A percentile compares a stretch with the other conserved stretches of the same genome.
These are phyloP conservation scores for Prunella strophiata DNA, from an alignment of 2,797 vertebrate species.

Conservation along the genomic window DNA sequence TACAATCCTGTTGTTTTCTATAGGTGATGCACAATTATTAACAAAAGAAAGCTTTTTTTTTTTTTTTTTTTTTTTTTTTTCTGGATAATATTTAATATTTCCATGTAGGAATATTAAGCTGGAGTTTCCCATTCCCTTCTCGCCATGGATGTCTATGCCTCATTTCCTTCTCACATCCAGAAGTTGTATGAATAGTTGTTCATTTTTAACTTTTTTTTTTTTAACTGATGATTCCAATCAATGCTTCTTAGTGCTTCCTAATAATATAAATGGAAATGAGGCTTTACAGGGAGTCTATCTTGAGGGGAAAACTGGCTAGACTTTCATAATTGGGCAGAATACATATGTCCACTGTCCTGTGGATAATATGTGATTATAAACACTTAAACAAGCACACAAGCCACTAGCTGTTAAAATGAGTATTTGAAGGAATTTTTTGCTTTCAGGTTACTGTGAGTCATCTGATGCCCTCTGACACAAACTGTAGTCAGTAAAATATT, in stretches of 20 bases:
- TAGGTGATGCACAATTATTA: neutral
- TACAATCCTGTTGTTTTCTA: neutral
- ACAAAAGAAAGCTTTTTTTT: constrained; percentile 27
- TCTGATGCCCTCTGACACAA: neutral
- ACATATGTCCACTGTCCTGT: neutral
- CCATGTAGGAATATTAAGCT: neutral
- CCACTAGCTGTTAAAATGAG: neutral
- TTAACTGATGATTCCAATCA: constrained; percentile 35
- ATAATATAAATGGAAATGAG: constrained; percentile 35
- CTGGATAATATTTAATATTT: constrained; percentile 37
- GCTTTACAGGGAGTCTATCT: constrained; percentile 1
- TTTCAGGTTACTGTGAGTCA: neutral
- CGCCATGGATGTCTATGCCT: neutral
- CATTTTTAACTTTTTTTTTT: neutral
- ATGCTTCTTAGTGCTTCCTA: constrained; percentile 24
- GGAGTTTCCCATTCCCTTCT: constrained; percentile 19
- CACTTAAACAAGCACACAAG: neutral
- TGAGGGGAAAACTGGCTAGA: neutral
- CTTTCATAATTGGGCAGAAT: neutral
- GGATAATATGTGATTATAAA: neutral
- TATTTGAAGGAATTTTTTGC: neutral
- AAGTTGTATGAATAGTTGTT: neutral
- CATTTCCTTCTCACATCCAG: constrained; percentile 45
- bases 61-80: constrained; percentile 4
- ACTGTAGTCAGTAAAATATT: neutral